Percentiles rank a stretch among this genome's conserved stretches.
phyloP scores from a whole-genome alignment of 2,888 invertebrate species.

The Scaptomyza caliginosa region DNA sequence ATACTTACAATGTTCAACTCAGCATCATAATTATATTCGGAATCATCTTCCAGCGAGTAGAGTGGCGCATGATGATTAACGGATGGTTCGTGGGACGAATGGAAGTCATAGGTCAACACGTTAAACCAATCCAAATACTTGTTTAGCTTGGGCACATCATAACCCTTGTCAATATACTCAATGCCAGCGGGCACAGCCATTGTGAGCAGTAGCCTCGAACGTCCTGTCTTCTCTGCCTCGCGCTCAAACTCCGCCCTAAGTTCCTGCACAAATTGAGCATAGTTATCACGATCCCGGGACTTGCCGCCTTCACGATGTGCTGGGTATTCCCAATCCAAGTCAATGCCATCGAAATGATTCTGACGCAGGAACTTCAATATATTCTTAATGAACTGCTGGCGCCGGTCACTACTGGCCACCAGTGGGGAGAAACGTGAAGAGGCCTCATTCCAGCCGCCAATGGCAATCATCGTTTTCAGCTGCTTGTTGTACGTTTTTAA shows the following conservation, averaged over 20 bases:
- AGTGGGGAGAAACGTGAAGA: constrained; percentile 94
- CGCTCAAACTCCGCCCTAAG: constrained; percentile 94
- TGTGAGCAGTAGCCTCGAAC: constrained; percentile 91
- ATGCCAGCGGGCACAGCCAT: constrained; percentile 98
- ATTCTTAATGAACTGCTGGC: constrained; percentile 93
- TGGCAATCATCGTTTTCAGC: constrained; percentile 94
- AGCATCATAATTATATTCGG: constrained; percentile 94
- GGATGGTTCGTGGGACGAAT: constrained; percentile 95
- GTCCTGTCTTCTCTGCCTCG: constrained; percentile 93
- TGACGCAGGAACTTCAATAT: constrained; percentile 93
- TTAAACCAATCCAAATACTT: constrained; percentile 97
- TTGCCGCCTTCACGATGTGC: constrained; percentile 87
- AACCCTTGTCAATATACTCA: constrained; percentile 96
- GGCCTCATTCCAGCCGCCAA: constrained; percentile 97
- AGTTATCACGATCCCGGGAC: constrained; percentile 93
- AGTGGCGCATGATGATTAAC: constrained; percentile 96
- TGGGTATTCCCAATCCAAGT: constrained; percentile 92
- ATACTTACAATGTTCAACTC: constrained; percentile 93
- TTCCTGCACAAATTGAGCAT: constrained; percentile 94
- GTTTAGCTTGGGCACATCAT: constrained; percentile 93
- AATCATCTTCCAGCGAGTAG: constrained; percentile 90
- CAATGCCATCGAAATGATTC: constrained; percentile 96
- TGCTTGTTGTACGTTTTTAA: constrained; percentile 96
- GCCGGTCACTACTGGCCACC: constrained; percentile 90
- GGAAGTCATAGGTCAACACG: constrained; percentile 95